Base-by-base conservation (phyloP, 2,888 invertebrate species). In the Drosophila pullipes region DNA sequence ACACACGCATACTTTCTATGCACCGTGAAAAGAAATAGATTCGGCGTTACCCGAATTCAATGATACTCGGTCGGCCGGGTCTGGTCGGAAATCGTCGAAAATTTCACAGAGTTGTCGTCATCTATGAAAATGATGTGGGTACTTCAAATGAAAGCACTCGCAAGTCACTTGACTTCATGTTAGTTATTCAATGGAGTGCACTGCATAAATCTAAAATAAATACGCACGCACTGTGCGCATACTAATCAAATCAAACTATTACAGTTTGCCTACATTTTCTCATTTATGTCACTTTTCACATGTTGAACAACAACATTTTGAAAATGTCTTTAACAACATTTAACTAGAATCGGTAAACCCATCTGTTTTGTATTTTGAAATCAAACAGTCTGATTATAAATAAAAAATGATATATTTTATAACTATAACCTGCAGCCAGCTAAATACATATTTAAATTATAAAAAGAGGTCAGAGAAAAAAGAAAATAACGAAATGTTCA, bases 111-210 rank as follows among this genome's bases (percentile, higher is more conserved):
- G 57, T 62, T 65, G 65, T 41, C 69, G 62, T 64, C 71, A 58
- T 60, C 64, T 22, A 35, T 37, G 50, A 60, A 64, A 54, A 71
- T 79, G 76, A 81, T 86, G 80, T 77, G 77, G 82, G 86, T 84
- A 83, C 74, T 72, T 53, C 44, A 62, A 63, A 69, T 50, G 35
- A 31, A 49, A 41, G 76, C 57, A 33, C 60, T 64, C 47, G 22
- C 35, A 64, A 61, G 57, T 69, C 66, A 53, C 35, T 69, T 55
- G 3, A 81, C 35, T 70, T 52, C 11, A 81, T 78, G 75, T 78
- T 81, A 75, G 57, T 50, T 66, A 75, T 72, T 74, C 28, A 60
- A 66, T 53, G 55, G 41, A 58, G 31, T 9, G 18, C 30, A 59
- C 52, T 63, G 54, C 37, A 71, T 59, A 61, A 65, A 55, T 71